Base-by-base conservation (phyloP, 2,113 vertebrate genomes). In the Harpagus bidentatus region DNA sequence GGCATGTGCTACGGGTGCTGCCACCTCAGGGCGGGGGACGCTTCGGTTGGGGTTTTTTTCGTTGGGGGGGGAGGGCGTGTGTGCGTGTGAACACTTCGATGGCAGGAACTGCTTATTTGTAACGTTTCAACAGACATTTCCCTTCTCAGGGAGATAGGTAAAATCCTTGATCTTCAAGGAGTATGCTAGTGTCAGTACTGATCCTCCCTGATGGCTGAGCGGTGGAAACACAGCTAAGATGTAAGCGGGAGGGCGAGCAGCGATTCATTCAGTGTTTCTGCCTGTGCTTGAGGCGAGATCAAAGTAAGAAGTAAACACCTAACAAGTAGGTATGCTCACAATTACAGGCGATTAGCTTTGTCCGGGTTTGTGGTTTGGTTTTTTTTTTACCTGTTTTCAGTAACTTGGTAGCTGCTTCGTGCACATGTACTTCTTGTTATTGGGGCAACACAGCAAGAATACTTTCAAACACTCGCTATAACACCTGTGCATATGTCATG, bases 391-490 rank as follows among this genome's bases (percentile, higher is more conserved):
- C 0, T 32, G 9, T 66, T 52, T 86, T 67, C 32, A 9, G 45
- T 50, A 67, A 21, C 38, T 14, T 32, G 12, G 6, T 31, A 32
- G 42, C 42, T 71, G 12, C 53, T 74, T 52, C 10, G 1, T 50
- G 34, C 0, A 1, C 16, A 1, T 1, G 1, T 7, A 23, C 23
- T 58, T 22, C 22, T 63, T 47, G 48, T n/a, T n/a, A n/a, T n/a
- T n/a, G n/a, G n/a, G n/a, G n/a, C n/a, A n/a, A n/a, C n/a, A n/a
- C n/a, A n/a, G n/a, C n/a, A n/a, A n/a, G n/a, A n/a, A n/a, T n/a
- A n/a, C 28, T 72, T 72, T 12, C 18, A 69, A 83, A 52, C 67
- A 62, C 65, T 53, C 72, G 43, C 70, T 66, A 2, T 9, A 65
- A 29, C 56, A 36, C 62, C n/a, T 50, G 5, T 19, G 7, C 36